phyloP scores from a whole-genome alignment of 2,113 vertebrate species.

The Takifugu bimaculatus region DNA sequence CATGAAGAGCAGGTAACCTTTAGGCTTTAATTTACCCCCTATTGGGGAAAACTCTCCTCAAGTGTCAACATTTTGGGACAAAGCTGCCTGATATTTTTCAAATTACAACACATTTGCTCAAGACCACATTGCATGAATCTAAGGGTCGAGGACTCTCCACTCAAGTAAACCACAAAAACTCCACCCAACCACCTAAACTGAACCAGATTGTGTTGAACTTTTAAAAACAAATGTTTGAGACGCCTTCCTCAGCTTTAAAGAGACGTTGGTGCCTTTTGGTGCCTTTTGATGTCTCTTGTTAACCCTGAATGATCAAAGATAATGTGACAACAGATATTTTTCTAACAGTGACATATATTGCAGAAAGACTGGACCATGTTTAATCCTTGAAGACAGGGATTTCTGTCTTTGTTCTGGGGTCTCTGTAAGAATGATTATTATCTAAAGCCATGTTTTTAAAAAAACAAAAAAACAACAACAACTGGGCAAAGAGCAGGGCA shows the following conservation, averaged over 20 bases:
- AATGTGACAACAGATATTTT: not conserved
- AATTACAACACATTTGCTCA: slow-evolving; percentile 65
- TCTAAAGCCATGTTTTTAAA: no score
- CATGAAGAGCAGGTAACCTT: slow-evolving; percentile 6
- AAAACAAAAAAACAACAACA: no score
- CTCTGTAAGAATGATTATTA: no score
- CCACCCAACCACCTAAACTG: slow-evolving; percentile 71
- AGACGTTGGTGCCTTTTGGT: not conserved
- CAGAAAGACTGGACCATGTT: not conserved
- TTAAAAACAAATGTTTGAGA: slow-evolving; percentile 43
- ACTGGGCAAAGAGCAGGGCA: no score
- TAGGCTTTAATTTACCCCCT: slow-evolving; percentile 16
- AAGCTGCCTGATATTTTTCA: slow-evolving; percentile 60
- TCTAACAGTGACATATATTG: no score
- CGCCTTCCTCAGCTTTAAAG: slow-evolving; percentile 1
- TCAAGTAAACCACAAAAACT: slow-evolving; percentile 66
- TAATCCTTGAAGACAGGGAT: not conserved
- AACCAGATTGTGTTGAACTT: slow-evolving; percentile 65
- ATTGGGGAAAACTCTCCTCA: slow-evolving; percentile 25
- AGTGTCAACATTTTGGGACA: slow-evolving; percentile 38
- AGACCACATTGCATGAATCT: slow-evolving; percentile 71
- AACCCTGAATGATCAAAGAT: not conserved
- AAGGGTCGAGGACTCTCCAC: slow-evolving; percentile 62
- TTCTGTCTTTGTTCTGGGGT: no score
- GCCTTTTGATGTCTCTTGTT: not conserved